Base-by-base conservation (phyloP, 1,140 invertebrate species). In the Atopsyche davidsoni region DNA sequence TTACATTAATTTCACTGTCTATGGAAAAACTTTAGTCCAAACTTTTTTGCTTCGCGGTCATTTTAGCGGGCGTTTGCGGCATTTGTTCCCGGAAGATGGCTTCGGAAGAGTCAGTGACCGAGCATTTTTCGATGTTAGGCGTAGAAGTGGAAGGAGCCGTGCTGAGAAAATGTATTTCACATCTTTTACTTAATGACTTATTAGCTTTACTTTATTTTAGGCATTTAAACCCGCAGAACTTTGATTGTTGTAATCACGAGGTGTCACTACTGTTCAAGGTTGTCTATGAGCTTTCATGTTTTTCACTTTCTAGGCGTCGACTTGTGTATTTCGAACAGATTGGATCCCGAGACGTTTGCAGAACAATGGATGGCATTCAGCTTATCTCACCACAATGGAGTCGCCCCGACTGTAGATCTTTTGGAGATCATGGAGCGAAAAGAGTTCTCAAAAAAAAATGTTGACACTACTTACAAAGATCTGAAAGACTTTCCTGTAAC, bases 321-420 rank as follows among this genome's bases (percentile, higher is more conserved):
- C 62, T 66, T 83, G 54, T 81, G 80, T 58, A 62, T 72, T 49
- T 65, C 66, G 41, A 76, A 81, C 55, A 66, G 73, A 60, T 63
- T 83, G n/a, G 78, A 79, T 48, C 75, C 80, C 40, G 78, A 80
- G 62, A 77, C 79, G 60, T 77, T 82, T 56, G 79, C 77, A 45
- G 80, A 82, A 60, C 73, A 77, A 68, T 84, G 81, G 81, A 76
- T 79, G 69, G 80, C 81, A 10, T 83, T 76, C 55, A 79, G 77
- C 56, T 64, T 80, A 46, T 80, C 80, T 10, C 61, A 79, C 61
- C 66, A 79, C 45, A 70, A 77, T 46, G 77, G 77, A 13, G 75
- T 73, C 0, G 64, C 76, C 19, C 80, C 80, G 14, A 76, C 73
- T 38, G 43, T 75, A 14, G 73, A 76, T 17, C 68, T 73, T 58